These are phyloP conservation scores for Atethmia centrago DNA, from an alignment of 2,888 invertebrate species.

Conservation along the genomic window DNA sequence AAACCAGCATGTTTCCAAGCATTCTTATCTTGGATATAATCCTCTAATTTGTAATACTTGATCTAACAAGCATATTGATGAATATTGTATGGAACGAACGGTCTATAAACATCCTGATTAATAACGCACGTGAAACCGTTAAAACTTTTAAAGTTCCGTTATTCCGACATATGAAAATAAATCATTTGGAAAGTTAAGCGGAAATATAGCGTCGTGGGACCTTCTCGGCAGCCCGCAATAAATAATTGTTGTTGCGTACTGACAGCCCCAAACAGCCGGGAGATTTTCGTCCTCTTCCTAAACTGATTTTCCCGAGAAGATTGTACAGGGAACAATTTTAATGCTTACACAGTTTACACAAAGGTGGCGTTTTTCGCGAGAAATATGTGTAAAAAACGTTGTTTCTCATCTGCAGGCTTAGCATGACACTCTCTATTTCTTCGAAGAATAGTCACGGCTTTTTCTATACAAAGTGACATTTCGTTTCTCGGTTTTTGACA, in stretches of 20 bases:
- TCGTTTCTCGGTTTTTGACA: too few relatives aligned
- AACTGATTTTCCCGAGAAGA: constrained; percentile 48
- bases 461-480: too few relatives aligned
- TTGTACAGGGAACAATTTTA: constrained; percentile 43
- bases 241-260: constrained; percentile 74
- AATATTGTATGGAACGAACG: constrained; percentile 11
- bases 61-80: background rate
- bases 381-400: constrained; percentile 35
- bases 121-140: constrained; percentile 55
- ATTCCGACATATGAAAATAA: constrained; percentile 72
- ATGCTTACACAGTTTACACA: constrained; percentile 44
- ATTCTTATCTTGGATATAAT: too few relatives aligned
- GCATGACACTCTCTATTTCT: too few relatives aligned
- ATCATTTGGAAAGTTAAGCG: constrained; percentile 74
- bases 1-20: too few relatives aligned
- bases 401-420: constrained; percentile 21
- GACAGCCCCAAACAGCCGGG: constrained; percentile 59
- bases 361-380: constrained; percentile 42
- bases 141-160: constrained; percentile 67
- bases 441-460: too few relatives aligned
- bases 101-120: constrained; percentile 33
- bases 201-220: constrained; percentile 69
- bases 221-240: constrained; percentile 66
- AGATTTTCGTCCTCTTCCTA: constrained; percentile 32
- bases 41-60: too few relatives aligned